Evolutionary conservation across 1,140 invertebrate genomes (phyloP), one percentile per base, ranked within the genome.

Genomic region (Halictus rubicundus): DNA sequence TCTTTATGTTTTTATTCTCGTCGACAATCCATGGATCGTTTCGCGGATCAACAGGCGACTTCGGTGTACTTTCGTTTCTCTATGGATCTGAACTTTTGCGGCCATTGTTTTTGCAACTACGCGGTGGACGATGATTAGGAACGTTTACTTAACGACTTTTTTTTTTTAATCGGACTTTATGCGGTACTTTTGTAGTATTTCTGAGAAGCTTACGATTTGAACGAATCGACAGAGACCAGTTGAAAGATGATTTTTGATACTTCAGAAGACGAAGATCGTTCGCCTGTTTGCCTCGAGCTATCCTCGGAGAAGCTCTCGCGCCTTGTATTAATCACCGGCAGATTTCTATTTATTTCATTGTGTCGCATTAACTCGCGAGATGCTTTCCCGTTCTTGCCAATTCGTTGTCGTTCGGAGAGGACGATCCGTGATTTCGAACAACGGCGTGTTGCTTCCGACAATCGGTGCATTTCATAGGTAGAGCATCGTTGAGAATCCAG

Each of bases 291-390:
- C 49, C 49, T 52, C 52, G 32, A 52, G 69, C 75, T 78, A 63
- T 46, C 23, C 37, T 23, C 54, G 14, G 46, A 32, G 21, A 42
- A 23, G 6, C 54, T 71, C 49, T n/a, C 46, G 8, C 32, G 7
- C 46, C 69, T 59, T 21, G 37, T 39, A 69, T 72, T 46, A n/a
- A 42, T 74, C 60, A 27, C 23, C 52, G 27, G 61, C 27, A 49
- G 70, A 78, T 46, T 60, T 74, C 74, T 88, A 88, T 88, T 88
- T 88, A 87, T 87, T 87, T 69, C 80, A 82, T 87, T 54, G 60
- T 54, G 60, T 83, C 65, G 59, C 63, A 46, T 72, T 80, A 60
- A 72, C 14, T 12, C 82, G 46, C 59, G 60, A 69, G 42, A 84
- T 65, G 68, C 82, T 84, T 80, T 64, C 32, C 32, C 68, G 71